phyloP scores from a whole-genome alignment of 2,797 vertebrate species.

The Philypnodon macrostomus region DNA sequence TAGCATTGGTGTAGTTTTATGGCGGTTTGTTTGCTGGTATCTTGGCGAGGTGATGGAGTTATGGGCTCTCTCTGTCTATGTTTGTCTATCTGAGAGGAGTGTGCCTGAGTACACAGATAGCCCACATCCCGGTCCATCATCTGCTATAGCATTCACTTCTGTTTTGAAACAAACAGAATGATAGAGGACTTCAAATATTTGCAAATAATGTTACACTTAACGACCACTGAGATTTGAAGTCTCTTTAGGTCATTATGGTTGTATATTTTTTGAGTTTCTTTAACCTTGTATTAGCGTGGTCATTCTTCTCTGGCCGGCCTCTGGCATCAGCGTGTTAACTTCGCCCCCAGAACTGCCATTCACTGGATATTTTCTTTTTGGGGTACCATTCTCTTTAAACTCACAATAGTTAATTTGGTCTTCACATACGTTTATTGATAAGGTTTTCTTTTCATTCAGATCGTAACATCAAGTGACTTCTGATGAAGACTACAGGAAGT shows the following conservation, averaged over 20 bases:
- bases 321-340: too few species aligned
- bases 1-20: slow-evolving; percentile 31
- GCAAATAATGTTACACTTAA: slow-evolving; percentile 3
- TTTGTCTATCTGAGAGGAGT: slow-evolving; percentile 2
- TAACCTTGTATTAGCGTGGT: too few species aligned
- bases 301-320: too few species aligned
- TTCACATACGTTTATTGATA: too few species aligned
- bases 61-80: neutral
- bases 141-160: slow-evolving; percentile 37
- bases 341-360: too few species aligned
- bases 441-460: too few species aligned
- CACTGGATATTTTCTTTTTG: too few species aligned
- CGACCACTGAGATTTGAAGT: slow-evolving; percentile 8
- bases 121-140: slow-evolving; percentile 36
- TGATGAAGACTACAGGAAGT: too few species aligned
- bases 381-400: too few species aligned
- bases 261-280: too few species aligned
- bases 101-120: slow-evolving; percentile 46
- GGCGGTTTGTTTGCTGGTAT: slow-evolving; percentile 42
- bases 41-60: slow-evolving; percentile 28
- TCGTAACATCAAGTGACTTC: too few species aligned
- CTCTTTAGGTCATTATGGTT: neutral
- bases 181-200: slow-evolving; percentile 24
- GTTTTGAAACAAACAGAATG: slow-evolving; percentile 29
- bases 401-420: too few species aligned